Base-by-base conservation (phyloP, 2,888 invertebrate species). In the Hipparchia semele region DNA sequence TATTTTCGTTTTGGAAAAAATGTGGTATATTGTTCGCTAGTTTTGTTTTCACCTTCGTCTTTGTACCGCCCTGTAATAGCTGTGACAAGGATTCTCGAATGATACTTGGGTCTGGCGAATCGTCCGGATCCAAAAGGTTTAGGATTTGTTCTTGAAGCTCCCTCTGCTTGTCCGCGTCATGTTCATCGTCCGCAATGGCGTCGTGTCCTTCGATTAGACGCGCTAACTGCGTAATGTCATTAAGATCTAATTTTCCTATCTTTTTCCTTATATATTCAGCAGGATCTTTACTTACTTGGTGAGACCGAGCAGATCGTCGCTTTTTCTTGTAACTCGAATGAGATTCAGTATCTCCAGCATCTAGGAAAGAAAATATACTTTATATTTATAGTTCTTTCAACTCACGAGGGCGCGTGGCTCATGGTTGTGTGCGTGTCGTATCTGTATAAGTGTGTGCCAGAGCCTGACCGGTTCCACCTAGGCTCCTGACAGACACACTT, bases 241-340 rank as follows among this genome's bases (percentile, higher is more conserved):
- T 87, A 76, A 93, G 87, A 75, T 90, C 87, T 73, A 93, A 84
- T 80, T 88, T 88, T 65, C 90, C 92, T 78, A 92, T 90, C 81
- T 89, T 86, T 82, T 87, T 87, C 75, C 90, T 85, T 68, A 92
- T 87, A 78, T 87, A 89, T 73, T 92, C 93, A 6, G 87, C 87
- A 2, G 90, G 83, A 67, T 90, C 91, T 77, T 80, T 92, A 93
- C 93, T 93, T 92, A 93, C 93, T 87, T 92, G 90, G 68, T 86
- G 84, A 2, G 85, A 80, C 65, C 91, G 87, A 65, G 85, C 76
- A 68, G 87, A 82, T 76, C 92, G 91, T 6, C 92, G 87, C 81
- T 91, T 92, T 83, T 89, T 90, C 79, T 86, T 85, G 84, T 86
- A 86, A 82, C 90, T 90, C 80, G 91, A 90, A 78, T 89, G 88